A percentile compares a stretch with the other conserved stretches of the same genome.
Conservation (phyloP, 2,113 vertebrate genomes). For the Verasper variegatus region DNA sequence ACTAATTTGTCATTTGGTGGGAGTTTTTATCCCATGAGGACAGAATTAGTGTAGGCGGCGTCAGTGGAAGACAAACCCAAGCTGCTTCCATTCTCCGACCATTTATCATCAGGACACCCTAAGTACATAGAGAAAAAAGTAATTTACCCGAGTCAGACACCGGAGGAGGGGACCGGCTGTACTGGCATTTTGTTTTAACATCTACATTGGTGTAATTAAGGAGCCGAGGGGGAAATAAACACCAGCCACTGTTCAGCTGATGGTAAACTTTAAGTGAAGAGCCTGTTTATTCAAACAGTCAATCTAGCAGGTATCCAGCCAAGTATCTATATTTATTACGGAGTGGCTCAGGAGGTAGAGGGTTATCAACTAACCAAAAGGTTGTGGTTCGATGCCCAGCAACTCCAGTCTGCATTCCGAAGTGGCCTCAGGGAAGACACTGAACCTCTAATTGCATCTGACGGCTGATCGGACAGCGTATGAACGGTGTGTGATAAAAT, state of each 20-base stretch:
- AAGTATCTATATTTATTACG: too few relatives aligned
- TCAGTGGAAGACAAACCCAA: not conserved
- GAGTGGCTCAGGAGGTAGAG: not conserved
- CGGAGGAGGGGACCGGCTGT: not conserved
- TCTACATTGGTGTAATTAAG: not conserved
- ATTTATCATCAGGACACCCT: conserved; percentile 30
- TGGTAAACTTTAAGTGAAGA: not conserved
- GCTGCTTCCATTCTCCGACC: not conserved
- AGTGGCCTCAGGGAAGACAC: too few relatives aligned
- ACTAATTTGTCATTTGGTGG: not conserved
- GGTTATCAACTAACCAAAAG: not conserved
- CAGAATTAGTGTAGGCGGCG: not conserved
- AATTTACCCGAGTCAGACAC: not conserved
- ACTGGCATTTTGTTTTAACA: conserved; percentile 18
- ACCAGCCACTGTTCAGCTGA: not conserved
- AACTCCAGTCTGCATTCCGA: too few relatives aligned
- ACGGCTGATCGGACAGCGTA: too few relatives aligned
- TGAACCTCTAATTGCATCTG: too few relatives aligned
- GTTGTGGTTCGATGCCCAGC: too few relatives aligned
- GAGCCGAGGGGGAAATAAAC: conserved; percentile 20
- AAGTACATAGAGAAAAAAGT: not conserved
- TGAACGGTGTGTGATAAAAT: too few relatives aligned
- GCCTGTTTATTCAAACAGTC: not conserved
- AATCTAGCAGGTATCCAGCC: not conserved
- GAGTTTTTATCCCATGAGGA: conserved; percentile 2